Conservation (phyloP, 2,797 vertebrate genomes). For the Tolypeutes matacus region DNA sequence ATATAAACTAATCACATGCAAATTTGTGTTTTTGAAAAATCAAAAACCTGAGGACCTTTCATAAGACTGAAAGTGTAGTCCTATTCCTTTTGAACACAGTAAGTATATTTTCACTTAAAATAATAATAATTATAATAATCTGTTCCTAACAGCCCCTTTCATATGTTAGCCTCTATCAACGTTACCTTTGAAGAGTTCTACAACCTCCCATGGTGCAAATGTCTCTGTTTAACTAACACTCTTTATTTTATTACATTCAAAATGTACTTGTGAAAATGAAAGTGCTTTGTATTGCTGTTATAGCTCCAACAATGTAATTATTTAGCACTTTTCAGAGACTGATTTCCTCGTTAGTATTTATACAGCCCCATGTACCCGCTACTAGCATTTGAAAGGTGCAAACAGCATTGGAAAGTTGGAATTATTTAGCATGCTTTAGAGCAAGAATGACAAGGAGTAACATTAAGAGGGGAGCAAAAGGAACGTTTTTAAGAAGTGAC, state of each 20-base stretch:
- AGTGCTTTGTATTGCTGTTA: slow-evolving; percentile 87
- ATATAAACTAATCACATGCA: slow-evolving; percentile 37
- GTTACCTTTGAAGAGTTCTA: slow-evolving; percentile 85
- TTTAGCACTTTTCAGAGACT: slow-evolving; percentile 85
- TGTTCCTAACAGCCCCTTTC: slow-evolving; percentile 71
- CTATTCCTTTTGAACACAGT: slow-evolving; percentile 61
- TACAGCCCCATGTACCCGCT: slow-evolving; percentile 76
- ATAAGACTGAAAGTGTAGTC: slow-evolving; percentile 60
- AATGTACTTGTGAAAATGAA: slow-evolving; percentile 89
- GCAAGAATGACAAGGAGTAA: no score
- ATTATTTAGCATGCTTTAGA: slow-evolving; percentile 80
- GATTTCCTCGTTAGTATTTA: slow-evolving; percentile 82
- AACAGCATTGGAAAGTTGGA: slow-evolving; percentile 73
- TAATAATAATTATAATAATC: slow-evolving; percentile 75
- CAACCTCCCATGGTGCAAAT: slow-evolving; percentile 85
- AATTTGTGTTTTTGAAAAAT: slow-evolving; percentile 63
- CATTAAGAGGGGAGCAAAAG: no score
- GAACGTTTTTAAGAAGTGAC: slow-evolving; percentile 73
- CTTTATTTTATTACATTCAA: slow-evolving; percentile 87
- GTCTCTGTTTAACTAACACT: slow-evolving; percentile 89
- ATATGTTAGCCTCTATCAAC: slow-evolving; percentile 80
- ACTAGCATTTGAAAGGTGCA: slow-evolving; percentile 76
- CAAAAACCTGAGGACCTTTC: slow-evolving; percentile 57
- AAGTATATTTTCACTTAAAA: slow-evolving; percentile 78
- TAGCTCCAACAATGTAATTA: slow-evolving; percentile 85